Conservation (phyloP, 2,888 invertebrate species). For the Andrena bucephala region DNA sequence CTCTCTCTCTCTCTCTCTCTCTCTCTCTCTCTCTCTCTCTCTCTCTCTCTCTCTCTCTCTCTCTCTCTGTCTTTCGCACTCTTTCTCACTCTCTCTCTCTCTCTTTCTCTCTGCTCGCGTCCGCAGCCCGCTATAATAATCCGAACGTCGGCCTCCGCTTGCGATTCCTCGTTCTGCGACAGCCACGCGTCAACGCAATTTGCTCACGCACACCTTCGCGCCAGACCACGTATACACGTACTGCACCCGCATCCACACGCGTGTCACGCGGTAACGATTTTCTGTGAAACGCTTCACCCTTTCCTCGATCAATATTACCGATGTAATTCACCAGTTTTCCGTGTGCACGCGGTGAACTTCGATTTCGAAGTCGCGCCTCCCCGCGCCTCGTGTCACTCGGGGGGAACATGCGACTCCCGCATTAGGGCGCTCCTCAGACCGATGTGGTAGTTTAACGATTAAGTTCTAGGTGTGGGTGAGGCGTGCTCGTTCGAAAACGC, state of each 20-base stretch:
- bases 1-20: not conserved
- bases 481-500: too few species aligned
- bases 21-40: not conserved
- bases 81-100: not conserved
- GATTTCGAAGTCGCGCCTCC: not conserved
- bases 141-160: conserved; percentile 36
- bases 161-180: conserved; percentile 41
- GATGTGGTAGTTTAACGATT: not conserved
- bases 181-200: conserved; percentile 32
- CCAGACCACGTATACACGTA: conserved; percentile 19
- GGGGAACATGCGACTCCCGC: not conserved
- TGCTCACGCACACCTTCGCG: conserved; percentile 13
- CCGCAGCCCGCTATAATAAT: conserved; percentile 39
- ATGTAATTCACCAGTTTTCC: conserved; percentile 36
- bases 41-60: not conserved
- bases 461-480: not conserved
- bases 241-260: conserved; percentile 39
- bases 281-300: conserved; percentile 44
- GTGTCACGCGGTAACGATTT: conserved; percentile 60
- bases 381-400: conserved; percentile 5
- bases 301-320: conserved; percentile 47
- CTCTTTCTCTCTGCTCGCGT: conserved; percentile 14
- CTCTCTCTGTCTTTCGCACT: too few species aligned
- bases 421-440: not conserved
- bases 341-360: conserved; percentile 13